A percentile compares a stretch with the other conserved stretches of the same genome.
phyloP scores from a whole-genome alignment of 1,140 invertebrate genomes.

The Paracyclopina nana region DNA sequence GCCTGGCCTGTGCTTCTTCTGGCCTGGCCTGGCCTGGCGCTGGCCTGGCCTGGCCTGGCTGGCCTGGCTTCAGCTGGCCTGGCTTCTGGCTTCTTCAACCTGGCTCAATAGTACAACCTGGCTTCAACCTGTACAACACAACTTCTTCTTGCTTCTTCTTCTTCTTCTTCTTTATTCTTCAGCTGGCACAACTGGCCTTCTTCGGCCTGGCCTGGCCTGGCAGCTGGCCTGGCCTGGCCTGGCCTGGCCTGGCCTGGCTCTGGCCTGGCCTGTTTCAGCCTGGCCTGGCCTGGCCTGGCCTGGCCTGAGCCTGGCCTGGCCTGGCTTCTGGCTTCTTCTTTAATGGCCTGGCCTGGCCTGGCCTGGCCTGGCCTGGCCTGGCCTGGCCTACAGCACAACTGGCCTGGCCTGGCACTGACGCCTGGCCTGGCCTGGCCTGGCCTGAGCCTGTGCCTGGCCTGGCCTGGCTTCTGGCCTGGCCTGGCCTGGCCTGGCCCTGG shows the following conservation, averaged over 20 bases:
- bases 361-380: conserved; percentile 20
- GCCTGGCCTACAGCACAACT: conserved; percentile 20
- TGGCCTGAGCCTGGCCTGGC: conserved; percentile 21
- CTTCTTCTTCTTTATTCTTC: conserved; percentile 18
- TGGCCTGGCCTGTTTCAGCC: too few relatives aligned
- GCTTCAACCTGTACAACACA: conserved; percentile 19
- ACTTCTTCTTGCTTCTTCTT: conserved; percentile 19
- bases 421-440: conserved; percentile 21
- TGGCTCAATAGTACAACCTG: conserved; percentile 20
- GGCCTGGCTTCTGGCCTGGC: too few relatives aligned
- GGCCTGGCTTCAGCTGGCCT: conserved; percentile 22
- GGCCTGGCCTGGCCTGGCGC: conserved; percentile 22
- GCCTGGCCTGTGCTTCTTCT: conserved; percentile 22
- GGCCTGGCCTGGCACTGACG: conserved; percentile 19
- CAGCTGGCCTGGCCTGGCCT: conserved; percentile 21
- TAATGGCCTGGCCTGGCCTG: conserved; percentile 20
- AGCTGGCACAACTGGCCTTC: conserved; percentile 21
- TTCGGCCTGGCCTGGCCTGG: too few relatives aligned
- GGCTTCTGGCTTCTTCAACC: conserved; percentile 20
- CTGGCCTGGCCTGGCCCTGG: conserved; percentile 20
- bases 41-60: too few relatives aligned
- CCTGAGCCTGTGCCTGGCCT: conserved; percentile 20
- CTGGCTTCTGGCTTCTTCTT: conserved; percentile 21
- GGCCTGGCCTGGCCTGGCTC: conserved; percentile 21
- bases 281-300: conserved; percentile 19